Conservation (phyloP, 2,888 invertebrate species). For the Parnassius orleans region DNA sequence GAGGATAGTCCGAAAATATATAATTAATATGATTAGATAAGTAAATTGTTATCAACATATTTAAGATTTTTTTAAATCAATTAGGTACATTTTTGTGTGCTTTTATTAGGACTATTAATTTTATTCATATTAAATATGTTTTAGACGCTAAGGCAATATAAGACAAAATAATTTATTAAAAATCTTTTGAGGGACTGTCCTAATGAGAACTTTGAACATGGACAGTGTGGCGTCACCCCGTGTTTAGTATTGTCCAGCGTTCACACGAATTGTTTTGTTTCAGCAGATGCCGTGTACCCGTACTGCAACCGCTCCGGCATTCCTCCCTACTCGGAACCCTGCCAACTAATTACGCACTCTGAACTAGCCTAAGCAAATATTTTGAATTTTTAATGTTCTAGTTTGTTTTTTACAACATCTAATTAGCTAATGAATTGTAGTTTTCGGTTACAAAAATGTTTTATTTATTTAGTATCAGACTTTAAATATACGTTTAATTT, state of each 20-base stretch:
- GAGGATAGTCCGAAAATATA: conserved; percentile 20
- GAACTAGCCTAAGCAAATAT: conserved; percentile 28
- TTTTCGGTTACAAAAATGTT: too few species aligned
- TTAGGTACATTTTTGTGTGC: too few species aligned
- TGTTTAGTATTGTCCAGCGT: conserved; percentile 59
- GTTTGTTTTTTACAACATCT: not conserved
- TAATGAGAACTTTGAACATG: conserved; percentile 33
- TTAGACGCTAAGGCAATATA: too few species aligned
- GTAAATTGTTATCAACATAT: too few species aligned
- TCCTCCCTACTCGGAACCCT: conserved; percentile 71
- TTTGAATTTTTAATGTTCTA: conserved; percentile 20
- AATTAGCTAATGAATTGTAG: not conserved
- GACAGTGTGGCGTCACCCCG: conserved; percentile 50
- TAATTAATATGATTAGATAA: too few species aligned
- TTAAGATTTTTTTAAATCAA: too few species aligned
- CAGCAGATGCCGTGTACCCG: conserved; percentile 47
- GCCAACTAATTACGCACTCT: conserved; percentile 64
- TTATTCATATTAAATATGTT: too few species aligned
- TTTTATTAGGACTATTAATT: too few species aligned
- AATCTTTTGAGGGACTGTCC: conserved; percentile 28
- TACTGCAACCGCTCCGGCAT: conserved; percentile 51
- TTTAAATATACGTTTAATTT: too few species aligned
- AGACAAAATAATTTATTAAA: not conserved
- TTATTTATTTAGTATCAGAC: too few species aligned
- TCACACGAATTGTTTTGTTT: conserved; percentile 75